Evolutionary conservation across 1,140 invertebrate species (phyloP).

Genomic region (Littorina saxatilis): DNA sequence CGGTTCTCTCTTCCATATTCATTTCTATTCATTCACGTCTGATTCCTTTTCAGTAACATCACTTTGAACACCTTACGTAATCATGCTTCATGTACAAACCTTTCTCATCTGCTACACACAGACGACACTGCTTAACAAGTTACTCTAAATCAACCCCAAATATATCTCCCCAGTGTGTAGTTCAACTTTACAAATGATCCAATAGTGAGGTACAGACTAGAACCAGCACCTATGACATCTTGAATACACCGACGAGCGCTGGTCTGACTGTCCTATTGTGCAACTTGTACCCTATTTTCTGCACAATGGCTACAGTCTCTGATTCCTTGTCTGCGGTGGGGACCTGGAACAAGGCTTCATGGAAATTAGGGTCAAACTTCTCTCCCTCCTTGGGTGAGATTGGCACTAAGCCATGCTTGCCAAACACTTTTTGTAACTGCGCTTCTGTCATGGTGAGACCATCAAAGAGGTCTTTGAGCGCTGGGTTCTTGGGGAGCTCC

Average conservation of each 20-base stretch:
- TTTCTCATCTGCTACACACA: no score
- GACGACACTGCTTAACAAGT: no score
- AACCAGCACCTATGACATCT: conserved; percentile 29
- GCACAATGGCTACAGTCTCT: conserved; percentile 93
- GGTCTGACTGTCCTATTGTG: conserved; percentile 95
- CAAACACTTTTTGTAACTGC: conserved; percentile 91
- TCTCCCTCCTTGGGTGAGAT: conserved; percentile 90
- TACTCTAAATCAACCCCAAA: no score
- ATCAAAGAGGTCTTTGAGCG: conserved; percentile 92
- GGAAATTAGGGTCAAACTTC: conserved; percentile 97
- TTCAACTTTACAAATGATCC: no score
- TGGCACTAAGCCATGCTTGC: conserved; percentile 89
- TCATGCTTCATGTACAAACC: no score
- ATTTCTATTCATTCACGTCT: no score
- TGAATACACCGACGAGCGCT: conserved; percentile 93
- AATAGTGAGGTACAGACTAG: no score
- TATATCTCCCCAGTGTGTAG: no score
- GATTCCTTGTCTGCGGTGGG: conserved; percentile 85
- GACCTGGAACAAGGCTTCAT: conserved; percentile 96
- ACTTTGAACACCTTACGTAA: no score
- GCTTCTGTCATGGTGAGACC: conserved; percentile 93
- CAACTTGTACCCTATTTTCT: conserved; percentile 96
- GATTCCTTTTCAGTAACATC: no score
- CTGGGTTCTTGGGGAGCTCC: conserved; percentile 84
- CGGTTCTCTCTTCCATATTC: no score